A percentile compares a stretch with the other conserved stretches of the same genome.
phyloP scores from a whole-genome alignment of 2,113 vertebrate species.

The Prochilodus magdalenae region DNA sequence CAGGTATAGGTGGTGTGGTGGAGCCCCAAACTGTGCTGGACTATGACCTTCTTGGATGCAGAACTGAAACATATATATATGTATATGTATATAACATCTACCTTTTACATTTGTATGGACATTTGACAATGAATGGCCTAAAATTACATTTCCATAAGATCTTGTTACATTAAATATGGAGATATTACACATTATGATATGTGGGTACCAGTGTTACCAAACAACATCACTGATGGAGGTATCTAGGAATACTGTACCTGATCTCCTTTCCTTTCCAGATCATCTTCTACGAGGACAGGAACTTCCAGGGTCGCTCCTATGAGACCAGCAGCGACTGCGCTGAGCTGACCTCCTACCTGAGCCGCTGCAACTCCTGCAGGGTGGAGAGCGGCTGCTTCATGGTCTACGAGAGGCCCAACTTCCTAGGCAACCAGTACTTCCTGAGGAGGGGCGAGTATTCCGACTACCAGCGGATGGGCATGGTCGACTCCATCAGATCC shows the following conservation, averaged over 20 bases:
- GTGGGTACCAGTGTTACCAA: too few relatives aligned
- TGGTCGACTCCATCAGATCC: constrained; percentile 65
- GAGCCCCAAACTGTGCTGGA: neutral
- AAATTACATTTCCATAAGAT: too few relatives aligned
- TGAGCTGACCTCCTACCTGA: constrained; percentile 57
- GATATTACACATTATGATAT: too few relatives aligned
- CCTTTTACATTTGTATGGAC: too few relatives aligned
- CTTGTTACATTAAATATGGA: too few relatives aligned
- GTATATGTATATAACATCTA: too few relatives aligned
- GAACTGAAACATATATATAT: neutral
- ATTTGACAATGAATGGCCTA: too few relatives aligned
- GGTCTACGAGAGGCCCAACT: constrained; percentile 52
- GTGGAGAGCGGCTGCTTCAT: constrained; percentile 60
- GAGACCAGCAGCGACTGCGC: constrained; percentile 72
- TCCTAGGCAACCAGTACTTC: constrained; percentile 47
- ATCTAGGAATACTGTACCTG: too few relatives aligned
- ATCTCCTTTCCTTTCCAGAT: constrained; percentile 52
- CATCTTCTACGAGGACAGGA: constrained; percentile 76
- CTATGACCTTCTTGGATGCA: neutral
- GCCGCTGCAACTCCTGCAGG: constrained; percentile 53
- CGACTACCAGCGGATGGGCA: constrained; percentile 45
- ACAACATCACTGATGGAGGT: too few relatives aligned
- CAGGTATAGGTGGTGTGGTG: neutral
- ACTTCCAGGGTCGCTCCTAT: constrained; percentile 75
- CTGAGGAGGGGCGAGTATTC: constrained; percentile 47